A percentile compares a stretch with the other conserved stretches of the same genome.
Evolutionary conservation across 2,888 invertebrate genomes (phyloP).

Genomic region (Hydrotaea cyrtoneurina): DNA sequence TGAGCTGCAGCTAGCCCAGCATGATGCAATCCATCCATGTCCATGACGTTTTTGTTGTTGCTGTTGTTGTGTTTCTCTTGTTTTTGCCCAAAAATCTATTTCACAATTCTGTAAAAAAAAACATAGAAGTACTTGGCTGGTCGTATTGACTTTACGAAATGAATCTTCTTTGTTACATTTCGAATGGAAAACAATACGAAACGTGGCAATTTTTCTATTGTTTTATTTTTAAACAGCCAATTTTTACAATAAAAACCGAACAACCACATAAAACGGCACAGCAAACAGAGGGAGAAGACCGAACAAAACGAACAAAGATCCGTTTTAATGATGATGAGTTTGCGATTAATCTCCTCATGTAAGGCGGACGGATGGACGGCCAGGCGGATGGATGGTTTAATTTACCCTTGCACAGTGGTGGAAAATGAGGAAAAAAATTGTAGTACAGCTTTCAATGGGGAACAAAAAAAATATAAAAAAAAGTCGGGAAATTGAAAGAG

Average conservation of each 20-base stretch:
- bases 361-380: slow-evolving; percentile 31
- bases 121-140: too few species aligned
- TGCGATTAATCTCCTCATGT: slow-evolving; percentile 71
- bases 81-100: slow-evolving; percentile 48
- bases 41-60: slow-evolving; percentile 26
- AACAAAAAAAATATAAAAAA: too few species aligned
- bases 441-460: too few species aligned
- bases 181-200: slow-evolving; percentile 36
- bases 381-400: slow-evolving; percentile 22
- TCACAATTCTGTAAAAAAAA: slow-evolving; percentile 36
- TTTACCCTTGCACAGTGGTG: not conserved
- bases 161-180: slow-evolving; percentile 40
- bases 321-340: slow-evolving; percentile 79
- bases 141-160: slow-evolving; percentile 42
- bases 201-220: slow-evolving; percentile 62
- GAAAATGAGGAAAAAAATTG: not conserved
- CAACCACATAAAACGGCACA: not conserved
- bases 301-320: slow-evolving; percentile 69
- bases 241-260: slow-evolving; percentile 15
- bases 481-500: too few species aligned
- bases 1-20: slow-evolving; percentile 60
- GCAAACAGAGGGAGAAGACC: not conserved
- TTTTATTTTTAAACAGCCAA: slow-evolving; percentile 17
- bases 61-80: not conserved
- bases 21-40: slow-evolving; percentile 58